Evolutionary conservation across 2,888 invertebrate species (phyloP), one percentile per base, ranked within the genome.

Genomic region (Listrodromus nycthemerus): DNA sequence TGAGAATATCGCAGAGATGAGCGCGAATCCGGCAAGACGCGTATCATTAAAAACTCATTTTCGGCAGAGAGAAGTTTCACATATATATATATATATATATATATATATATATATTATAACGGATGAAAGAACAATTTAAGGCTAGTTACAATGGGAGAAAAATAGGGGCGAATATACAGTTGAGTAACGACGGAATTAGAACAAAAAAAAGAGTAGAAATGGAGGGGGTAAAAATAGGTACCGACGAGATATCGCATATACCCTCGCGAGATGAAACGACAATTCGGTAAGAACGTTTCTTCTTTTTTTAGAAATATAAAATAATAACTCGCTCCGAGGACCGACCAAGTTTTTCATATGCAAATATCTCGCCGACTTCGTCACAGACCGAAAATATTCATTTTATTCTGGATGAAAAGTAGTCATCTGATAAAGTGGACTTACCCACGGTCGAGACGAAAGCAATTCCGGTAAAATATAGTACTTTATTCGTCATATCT

Each of bases 1-100:
- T 7, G 19, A 19, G 19, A 19, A 50, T n/a, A 19, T 50, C 19
- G 50, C n/a, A 8, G n/a, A 50, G 19, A 19, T 7, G 19, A 50
- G 19, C 19, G 1, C 7, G 30, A 48, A 73, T 73, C 8, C 45
- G 6, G 24, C 61, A 63, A 19, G 48, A 74, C 52, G 52, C 27
- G 30, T 48, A 41, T 58, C 71, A 52, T 58, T 71, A 41, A 71
- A 74, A 74, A 74, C 73, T 74, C 73, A 74, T 74, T 27, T 63
- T 74, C 63, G 33, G 8, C 21, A 10, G 8, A 7, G 52, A 21
- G 37, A 37, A 2, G 10, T 37, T 8, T 8, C 8, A 4, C 10
- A 10, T 37, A 1, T 37, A 10, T 37, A 10, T 37, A 8, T 37
- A n/a, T n/a, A n/a, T n/a, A n/a, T n/a, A n/a, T n/a, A n/a, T n/a